Conservation (phyloP, 2,888 invertebrate species). For the Stenolophus ochropezus region DNA sequence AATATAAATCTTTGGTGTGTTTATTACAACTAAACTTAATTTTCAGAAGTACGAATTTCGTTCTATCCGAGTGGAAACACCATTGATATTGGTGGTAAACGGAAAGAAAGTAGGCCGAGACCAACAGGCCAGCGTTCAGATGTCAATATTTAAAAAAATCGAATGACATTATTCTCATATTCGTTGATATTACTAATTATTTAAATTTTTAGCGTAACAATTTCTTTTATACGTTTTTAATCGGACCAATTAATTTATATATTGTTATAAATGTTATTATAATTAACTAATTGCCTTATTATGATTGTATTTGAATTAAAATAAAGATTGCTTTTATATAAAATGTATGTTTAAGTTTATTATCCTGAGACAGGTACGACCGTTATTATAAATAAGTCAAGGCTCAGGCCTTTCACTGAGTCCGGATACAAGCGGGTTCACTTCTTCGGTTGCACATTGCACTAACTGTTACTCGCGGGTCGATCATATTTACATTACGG, state of each 20-base stretch:
- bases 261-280: constrained; percentile 47
- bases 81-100: constrained; percentile 84
- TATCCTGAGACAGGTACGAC: constrained; percentile 57
- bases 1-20: constrained; percentile 47
- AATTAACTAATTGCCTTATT: constrained; percentile 58
- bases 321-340: constrained; percentile 58
- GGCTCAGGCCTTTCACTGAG: constrained; percentile 50
- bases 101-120: constrained; percentile 82
- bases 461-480: constrained; percentile 26
- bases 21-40: constrained; percentile 51
- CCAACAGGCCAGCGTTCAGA: constrained; percentile 80
- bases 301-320: constrained; percentile 55
- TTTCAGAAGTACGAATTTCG: constrained; percentile 83
- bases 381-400: constrained; percentile 50
- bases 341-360: constrained; percentile 44
- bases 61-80: constrained; percentile 87
- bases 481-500: constrained; percentile 35
- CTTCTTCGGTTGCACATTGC: constrained; percentile 15
- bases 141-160: constrained; percentile 80
- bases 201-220: constrained; percentile 44
- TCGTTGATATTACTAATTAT: constrained; percentile 47
- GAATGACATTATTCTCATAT: constrained; percentile 69
- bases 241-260: constrained; percentile 60
- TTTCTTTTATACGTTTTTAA: constrained; percentile 54
- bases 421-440: constrained; percentile 48